Base-by-base conservation (phyloP, 2,797 vertebrate genomes). In the Eulemur albifrons region DNA sequence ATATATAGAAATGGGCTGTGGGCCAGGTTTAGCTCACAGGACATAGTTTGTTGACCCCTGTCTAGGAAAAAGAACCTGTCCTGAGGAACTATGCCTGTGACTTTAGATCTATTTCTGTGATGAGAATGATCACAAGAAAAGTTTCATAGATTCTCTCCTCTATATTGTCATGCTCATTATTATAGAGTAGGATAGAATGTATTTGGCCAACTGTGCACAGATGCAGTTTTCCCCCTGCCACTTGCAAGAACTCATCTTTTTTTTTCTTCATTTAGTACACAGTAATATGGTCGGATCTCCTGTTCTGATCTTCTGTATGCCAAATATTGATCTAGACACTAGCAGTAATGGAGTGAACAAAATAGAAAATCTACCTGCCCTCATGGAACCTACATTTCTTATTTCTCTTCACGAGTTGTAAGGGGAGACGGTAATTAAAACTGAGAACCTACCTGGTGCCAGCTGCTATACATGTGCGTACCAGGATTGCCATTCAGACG, bases 391-490 rank as follows among this genome's bases (percentile, higher is more conserved):
- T 54, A 21, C 17, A 73, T 32, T 43, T 57, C n/a, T 65, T 38
- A 65, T 15, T 83, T 90, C 2, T 59, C 50, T 40, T 88, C 18
- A 6, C 10, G 12, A 69, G 18, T 38, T 45, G 20, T 40, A 17
- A 20, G 14, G 79, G 32, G 12, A 65, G 14, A 92, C 77, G 57
- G 38, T 77, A 27, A 23, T 63, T n/a, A 87, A 72, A 83, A 7
- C 7, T 32, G 30, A 21, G 32, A 9, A 43, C 23, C 7, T 23
- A 20, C 9, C 63, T 32, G 35, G 40, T 21, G 5, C 52, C 61
- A 52, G n/a, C 20, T 25, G 25, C 18, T 50, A 4, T 4, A 4
- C 10, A 0, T 7, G 12, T 30, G 43, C 4, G 2, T 17, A 40
- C 6, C 9, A 18, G 14, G 59, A 25, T 20, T 50, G 9, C 6